Conservation (phyloP, 2,888 invertebrate species). For the Athripsodes cinereus region DNA sequence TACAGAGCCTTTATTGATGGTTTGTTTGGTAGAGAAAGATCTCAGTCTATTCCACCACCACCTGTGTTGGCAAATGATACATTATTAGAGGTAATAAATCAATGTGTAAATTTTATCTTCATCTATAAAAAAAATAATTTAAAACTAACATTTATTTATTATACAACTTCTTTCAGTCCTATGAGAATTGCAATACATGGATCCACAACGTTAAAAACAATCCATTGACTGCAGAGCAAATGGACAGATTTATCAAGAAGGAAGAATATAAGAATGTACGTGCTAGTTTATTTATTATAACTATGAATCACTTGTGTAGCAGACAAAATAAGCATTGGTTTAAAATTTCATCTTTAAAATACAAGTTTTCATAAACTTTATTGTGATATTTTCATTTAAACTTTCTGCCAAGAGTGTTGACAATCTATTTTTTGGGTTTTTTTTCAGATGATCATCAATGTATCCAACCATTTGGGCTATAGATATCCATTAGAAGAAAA, state of each 20-base stretch:
- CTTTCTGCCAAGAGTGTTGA: too few relatives aligned
- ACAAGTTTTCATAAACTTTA: too few relatives aligned
- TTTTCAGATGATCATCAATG: constrained; percentile 41
- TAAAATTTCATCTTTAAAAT: too few relatives aligned
- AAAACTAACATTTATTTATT: background rate
- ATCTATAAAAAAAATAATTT: background rate
- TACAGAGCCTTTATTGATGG: constrained; percentile 63
- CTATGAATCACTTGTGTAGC: too few relatives aligned
- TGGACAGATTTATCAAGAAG: constrained; percentile 42
- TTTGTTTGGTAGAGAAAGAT: constrained; percentile 52
- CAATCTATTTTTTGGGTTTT: too few relatives aligned
- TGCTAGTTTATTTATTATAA: too few relatives aligned
- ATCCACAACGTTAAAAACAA: constrained; percentile 44
- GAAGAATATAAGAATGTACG: constrained; percentile 40
- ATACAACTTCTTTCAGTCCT: constrained; percentile 43
- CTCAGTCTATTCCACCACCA: constrained; percentile 36
- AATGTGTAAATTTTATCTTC: background rate
- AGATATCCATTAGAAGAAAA: constrained; percentile 49
- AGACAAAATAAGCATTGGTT: too few relatives aligned
- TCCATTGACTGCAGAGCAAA: constrained; percentile 39
- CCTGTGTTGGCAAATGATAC: constrained; percentile 41
- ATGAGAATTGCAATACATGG: constrained; percentile 59
- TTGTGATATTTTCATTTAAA: too few relatives aligned
- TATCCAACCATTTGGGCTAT: constrained; percentile 62
- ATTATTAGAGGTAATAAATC: constrained; percentile 15